phyloP scores from a whole-genome alignment of 2,113 vertebrate species.

The Xenotilapia caudafasciata region DNA sequence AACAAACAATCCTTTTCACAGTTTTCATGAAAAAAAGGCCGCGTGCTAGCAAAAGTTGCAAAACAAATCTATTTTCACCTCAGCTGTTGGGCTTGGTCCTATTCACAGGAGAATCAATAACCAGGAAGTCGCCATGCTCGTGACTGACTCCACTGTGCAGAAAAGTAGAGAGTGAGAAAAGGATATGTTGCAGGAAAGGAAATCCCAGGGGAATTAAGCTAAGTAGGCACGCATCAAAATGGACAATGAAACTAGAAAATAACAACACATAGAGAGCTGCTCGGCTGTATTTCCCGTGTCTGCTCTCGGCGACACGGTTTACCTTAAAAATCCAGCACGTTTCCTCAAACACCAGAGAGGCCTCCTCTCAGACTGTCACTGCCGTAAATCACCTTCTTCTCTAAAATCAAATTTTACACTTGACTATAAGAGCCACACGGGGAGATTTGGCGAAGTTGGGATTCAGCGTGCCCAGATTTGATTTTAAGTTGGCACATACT shows the following conservation, averaged over 20 bases:
- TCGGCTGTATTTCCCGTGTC: background rate
- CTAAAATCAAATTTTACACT: slow-evolving; percentile 34
- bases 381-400: background rate
- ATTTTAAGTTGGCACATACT: slow-evolving; percentile 57
- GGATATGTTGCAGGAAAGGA: slow-evolving; percentile 4
- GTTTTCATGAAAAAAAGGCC: background rate
- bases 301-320: background rate
- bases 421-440: background rate
- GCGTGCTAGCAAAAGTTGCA: background rate
- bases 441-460: slow-evolving; percentile 29
- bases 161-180: slow-evolving; percentile 23
- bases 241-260: background rate
- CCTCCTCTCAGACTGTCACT: background rate
- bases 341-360: background rate
- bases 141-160: slow-evolving; percentile 1
- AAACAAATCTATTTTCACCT: slow-evolving; percentile 38
- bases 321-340: background rate
- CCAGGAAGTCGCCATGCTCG: slow-evolving; percentile 13
- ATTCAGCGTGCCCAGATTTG: slow-evolving; percentile 15
- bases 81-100: slow-evolving; percentile 28
- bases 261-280: background rate
- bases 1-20: background rate
- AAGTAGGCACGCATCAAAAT: slow-evolving; percentile 6
- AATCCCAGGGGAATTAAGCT: background rate
- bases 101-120: slow-evolving; percentile 25